phyloP scores from a whole-genome alignment of 2,113 vertebrate species.

The Camelus bactrianus region DNA sequence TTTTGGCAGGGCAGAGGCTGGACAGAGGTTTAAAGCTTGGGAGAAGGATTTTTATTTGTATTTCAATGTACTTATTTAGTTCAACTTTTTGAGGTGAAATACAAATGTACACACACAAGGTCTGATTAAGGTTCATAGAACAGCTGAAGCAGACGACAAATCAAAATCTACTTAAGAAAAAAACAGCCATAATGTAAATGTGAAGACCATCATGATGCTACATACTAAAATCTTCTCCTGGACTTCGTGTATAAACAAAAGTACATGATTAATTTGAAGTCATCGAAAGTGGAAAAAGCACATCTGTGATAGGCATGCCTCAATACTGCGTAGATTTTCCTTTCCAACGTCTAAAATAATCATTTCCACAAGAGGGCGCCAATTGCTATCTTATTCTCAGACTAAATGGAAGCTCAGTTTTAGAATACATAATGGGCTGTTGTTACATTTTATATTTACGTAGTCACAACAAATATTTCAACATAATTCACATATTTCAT shows the following conservation, averaged over 20 bases:
- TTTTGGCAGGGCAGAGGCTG: not conserved
- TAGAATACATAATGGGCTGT: constrained; percentile 31
- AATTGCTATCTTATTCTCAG: constrained; percentile 81
- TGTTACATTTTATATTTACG: constrained; percentile 1
- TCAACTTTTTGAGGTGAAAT: constrained; percentile 21
- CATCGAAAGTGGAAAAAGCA: not conserved
- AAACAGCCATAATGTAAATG: not conserved
- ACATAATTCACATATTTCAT: not conserved
- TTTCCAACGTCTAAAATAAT: constrained; percentile 47
- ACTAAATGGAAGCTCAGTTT: not conserved
- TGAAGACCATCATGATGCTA: not conserved
- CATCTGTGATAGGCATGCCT: not conserved
- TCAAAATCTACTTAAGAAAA: not conserved
- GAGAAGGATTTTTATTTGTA: not conserved
- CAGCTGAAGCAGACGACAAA: not conserved
- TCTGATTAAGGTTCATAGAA: constrained; percentile 1
- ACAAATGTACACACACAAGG: not conserved
- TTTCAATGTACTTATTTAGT: not conserved
- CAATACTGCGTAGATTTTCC: not conserved
- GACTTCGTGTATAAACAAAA: constrained; percentile 19
- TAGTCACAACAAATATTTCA: not conserved
- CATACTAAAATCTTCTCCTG: not conserved
- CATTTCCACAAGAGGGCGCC: constrained; percentile 87
- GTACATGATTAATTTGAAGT: not conserved
- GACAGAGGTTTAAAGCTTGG: not conserved